These are phyloP conservation scores for Drosophila anceps DNA, from an alignment of 2,888 invertebrate species.

Conservation along the genomic window DNA sequence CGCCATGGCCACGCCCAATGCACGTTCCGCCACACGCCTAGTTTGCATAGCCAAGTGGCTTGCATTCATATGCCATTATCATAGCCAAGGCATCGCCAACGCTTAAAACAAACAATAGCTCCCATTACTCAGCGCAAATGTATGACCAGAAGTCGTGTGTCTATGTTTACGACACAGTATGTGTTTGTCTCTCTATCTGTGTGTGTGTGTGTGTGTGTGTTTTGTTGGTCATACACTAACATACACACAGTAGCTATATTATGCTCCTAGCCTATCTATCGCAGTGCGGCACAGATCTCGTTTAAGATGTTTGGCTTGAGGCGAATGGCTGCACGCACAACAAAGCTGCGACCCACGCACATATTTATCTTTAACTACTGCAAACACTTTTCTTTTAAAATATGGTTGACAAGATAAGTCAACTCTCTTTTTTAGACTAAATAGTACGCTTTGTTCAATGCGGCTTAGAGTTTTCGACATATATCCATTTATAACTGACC, in stretches of 20 bases:
- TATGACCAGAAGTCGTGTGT: conserved; percentile 61
- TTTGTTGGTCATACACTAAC: conserved; percentile 12
- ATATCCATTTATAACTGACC: not conserved
- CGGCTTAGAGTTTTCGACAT: not conserved
- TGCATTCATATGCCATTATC: conserved; percentile 77
- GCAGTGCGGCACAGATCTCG: conserved; percentile 67
- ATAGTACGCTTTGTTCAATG: conserved; percentile 6
- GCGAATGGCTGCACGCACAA: conserved; percentile 58
- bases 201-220: conserved; percentile 16
- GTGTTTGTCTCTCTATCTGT: conserved; percentile 12
- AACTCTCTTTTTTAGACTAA: conserved; percentile 6
- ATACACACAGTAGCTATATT: conserved; percentile 9
- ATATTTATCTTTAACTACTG: conserved; percentile 33
- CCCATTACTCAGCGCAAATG: conserved; percentile 69
- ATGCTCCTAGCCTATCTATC: conserved; percentile 63
- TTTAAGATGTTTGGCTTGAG: conserved; percentile 70
- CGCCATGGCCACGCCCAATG: conserved; percentile 51
- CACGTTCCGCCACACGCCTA: conserved; percentile 43
- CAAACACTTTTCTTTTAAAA: conserved; percentile 53
- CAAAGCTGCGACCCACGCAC: conserved; percentile 42
- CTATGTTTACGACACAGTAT: conserved; percentile 30
- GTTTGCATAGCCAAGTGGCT: conserved; percentile 76
- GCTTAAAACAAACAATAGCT: conserved; percentile 76
- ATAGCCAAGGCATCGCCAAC: conserved; percentile 72
- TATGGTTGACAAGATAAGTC: conserved; percentile 41